A percentile compares a stretch with the other conserved stretches of the same genome.
Conservation (phyloP, 1,140 invertebrate genomes). For the Bombus confusus region DNA sequence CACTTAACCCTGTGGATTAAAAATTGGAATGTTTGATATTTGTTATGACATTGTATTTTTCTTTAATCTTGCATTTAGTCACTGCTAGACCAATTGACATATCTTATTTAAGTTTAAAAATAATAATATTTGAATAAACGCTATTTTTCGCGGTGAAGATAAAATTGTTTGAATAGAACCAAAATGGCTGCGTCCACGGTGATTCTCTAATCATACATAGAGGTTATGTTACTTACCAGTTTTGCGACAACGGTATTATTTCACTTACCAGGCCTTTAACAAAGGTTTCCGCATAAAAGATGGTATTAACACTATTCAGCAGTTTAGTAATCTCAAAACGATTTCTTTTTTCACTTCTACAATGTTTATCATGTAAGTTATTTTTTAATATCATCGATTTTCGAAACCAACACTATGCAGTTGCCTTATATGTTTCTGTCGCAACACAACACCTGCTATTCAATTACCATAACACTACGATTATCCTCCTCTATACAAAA, state of each 20-base stretch:
- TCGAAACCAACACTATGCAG: neutral
- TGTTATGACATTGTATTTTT: neutral
- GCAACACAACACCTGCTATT: neutral
- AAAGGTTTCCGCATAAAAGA: neutral
- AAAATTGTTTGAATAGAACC: neutral
- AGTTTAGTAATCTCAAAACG: conserved; percentile 49
- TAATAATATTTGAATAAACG: neutral
- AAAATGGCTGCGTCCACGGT: conserved; percentile 27
- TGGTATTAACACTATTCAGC: conserved; percentile 46
- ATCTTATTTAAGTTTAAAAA: neutral
- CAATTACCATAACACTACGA: neutral
- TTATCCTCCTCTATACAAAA: neutral
- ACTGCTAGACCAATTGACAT: neutral
- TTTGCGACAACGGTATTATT: conserved; percentile 12
- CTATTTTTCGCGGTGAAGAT: neutral
- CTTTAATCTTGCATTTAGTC: neutral
- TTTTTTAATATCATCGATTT: neutral
- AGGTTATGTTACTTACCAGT: conserved; percentile 31
- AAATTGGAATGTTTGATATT: no score
- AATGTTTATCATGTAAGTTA: conserved; percentile 70
- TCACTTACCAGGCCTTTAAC: neutral
- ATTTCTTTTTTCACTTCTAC: conserved; percentile 54
- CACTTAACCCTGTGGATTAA: no score
- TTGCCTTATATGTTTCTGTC: neutral
- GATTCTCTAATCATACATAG: neutral